Evolutionary conservation across 2,113 vertebrate genomes (phyloP), one percentile per base, ranked within the genome.

Genomic region (Ictalurus punctatus): DNA sequence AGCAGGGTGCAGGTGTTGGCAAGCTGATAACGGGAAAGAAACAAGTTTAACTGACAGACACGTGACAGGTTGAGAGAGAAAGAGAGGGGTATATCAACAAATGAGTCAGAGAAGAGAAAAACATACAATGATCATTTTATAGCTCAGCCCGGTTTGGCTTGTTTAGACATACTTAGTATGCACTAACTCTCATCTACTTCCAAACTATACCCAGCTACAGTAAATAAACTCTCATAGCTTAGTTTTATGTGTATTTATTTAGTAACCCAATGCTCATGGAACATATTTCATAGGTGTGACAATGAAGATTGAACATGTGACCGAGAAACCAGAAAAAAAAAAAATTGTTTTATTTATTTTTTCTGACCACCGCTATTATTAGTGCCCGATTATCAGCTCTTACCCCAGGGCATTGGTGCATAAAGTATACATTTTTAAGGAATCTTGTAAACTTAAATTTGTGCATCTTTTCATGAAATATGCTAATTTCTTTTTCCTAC

Each of bases 121-220:
- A 76, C 88, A 88, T 52, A 83, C 71, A 52, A 85, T 61, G 87
- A 71, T 85, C 89, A 89, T 59, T 30, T 48, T 63, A 79, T 91
- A 89, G 63, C 80, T 34, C 59, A 48, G 48, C 81, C 85, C 58
- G 40, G 87, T 76, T 82, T 85, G 71, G 85, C 87, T 80, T 92
- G 85, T 86, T 89, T 90, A 17, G 84, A 90, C 48, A 61, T 90
- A 74, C 90, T 86, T 89, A 88, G 48, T 69, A 84, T 81, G 71
- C 78, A 73, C 63, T 44, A 59, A 89, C 25, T 87, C 86, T 90
- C 59, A 40, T 58, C 7, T 88, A 25, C 73, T 76, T 86, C 76
- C 63, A 86, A 78, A 88, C 69, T 83, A 87, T 73, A 87, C 61
- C 58, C 78, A 59, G 65, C 65, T 37, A 40, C n/a, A 61, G 86